Evolutionary conservation across 2,888 invertebrate species (phyloP).

Genomic region (Galerucella pusilla): DNA sequence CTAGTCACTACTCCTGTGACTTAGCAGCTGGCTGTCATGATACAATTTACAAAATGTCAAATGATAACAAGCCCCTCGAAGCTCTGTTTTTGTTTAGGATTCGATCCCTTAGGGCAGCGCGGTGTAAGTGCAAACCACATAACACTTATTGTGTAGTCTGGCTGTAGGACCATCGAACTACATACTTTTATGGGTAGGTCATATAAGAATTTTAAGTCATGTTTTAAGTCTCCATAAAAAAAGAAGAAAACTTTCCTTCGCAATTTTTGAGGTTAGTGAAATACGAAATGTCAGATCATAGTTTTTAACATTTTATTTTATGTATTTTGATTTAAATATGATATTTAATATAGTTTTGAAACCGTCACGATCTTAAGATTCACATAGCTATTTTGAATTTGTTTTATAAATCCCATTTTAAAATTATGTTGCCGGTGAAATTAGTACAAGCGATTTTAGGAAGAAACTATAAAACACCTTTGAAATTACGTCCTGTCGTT

Average conservation of each 20-base stretch:
- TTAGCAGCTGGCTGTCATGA: slow-evolving; percentile 20
- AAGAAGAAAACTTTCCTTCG: neutral
- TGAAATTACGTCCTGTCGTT: slow-evolving; percentile 39
- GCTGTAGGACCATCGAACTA: too few species aligned
- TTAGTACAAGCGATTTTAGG: slow-evolving; percentile 37
- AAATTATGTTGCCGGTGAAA: slow-evolving; percentile 41
- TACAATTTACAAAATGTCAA: neutral
- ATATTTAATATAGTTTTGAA: neutral
- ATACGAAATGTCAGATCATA: neutral
- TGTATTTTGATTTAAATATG: neutral
- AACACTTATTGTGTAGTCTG: too few species aligned
- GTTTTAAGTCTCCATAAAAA: neutral
- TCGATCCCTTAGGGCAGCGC: too few species aligned
- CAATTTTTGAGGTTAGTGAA: neutral
- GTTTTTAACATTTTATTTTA: neutral
- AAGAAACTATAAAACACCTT: slow-evolving; percentile 32
- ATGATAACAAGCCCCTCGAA: neutral
- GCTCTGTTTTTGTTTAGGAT: too few species aligned
- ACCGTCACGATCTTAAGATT: neutral
- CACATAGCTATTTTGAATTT: neutral
- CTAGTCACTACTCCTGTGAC: neutral
- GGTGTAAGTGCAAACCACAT: too few species aligned
- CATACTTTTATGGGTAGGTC: too few species aligned
- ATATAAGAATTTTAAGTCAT: too few species aligned
- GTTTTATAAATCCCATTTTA: neutral